Base-by-base conservation (phyloP, 2,888 invertebrate genomes). In the Meiosimyza platycephala region DNA sequence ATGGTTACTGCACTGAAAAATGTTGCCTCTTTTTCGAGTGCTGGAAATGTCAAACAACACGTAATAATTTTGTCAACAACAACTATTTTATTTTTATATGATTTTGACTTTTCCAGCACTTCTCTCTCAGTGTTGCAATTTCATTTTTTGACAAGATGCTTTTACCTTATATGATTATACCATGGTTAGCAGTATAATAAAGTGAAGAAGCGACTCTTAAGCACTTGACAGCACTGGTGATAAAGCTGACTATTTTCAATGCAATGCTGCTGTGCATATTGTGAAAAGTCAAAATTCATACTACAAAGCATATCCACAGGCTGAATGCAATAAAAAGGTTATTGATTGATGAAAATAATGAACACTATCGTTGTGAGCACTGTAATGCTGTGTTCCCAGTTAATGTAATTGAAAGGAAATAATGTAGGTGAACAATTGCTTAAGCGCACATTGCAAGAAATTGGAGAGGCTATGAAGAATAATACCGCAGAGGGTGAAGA, bases 241-340 rank as follows among this genome's bases (percentile, higher is more conserved):
- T 62, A 93, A 93, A 78, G 91, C 95, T 0, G 96, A 96, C 81
- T 95, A 93, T 84, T 97, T 92, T 88, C 92, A 91, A 76, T 89
- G 91, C 28, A 92, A 95, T 79, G 97, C 93, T 0, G 93, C 93
- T 0, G 89, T 98, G 47, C 91, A 94, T 62, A 90, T 94, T 82
- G 89, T 96, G 16, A 93, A 93, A 81, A 89, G 92, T 9, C 96
- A 96, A 75, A 97, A 95, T 85, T 91, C 93, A 5, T 88, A 96
- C 70, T 99, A 99, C 88, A 94, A 94, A 88, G 94, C 98, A 0
- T 99, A 99, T 80, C 94, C 97, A 0, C 90, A 91, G 66, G 91
- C 93, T 1, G 92, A 92, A 68, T 99, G 99, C 87, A 97, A 98
- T 85, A 99, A 99, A 88, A 99, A 99, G 87, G 89, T 98, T 0